Percentiles rank a stretch among this genome's conserved stretches.
phyloP scores from a whole-genome alignment of 1,140 invertebrate genomes.

The Leptestheria dahalacensis region DNA sequence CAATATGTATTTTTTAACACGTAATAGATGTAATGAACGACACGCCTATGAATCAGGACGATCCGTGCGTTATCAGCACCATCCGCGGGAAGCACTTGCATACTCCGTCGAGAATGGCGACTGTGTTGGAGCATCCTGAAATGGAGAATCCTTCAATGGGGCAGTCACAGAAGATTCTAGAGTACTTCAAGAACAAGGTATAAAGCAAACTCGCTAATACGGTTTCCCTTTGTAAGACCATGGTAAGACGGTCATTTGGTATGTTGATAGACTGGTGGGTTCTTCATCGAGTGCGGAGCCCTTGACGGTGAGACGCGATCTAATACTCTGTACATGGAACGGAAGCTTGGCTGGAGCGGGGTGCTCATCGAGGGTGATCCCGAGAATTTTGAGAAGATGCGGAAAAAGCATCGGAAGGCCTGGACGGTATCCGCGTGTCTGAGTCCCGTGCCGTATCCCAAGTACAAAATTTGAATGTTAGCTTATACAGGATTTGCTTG shows the following conservation, averaged over 20 bases:
- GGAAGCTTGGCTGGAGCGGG: constrained; percentile 18
- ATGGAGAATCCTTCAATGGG: constrained; percentile 31
- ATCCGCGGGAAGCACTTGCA: constrained; percentile 21
- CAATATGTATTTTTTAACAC: too few relatives aligned
- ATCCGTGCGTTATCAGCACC: constrained; percentile 21
- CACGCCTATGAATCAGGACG: constrained; percentile 13
- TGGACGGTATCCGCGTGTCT: constrained; percentile 32
- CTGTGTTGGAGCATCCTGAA: constrained; percentile 21
- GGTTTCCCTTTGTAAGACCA: background rate
- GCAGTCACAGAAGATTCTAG: constrained; percentile 28
- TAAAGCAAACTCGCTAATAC: background rate
- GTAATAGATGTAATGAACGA: too few relatives aligned
- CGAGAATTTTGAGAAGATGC: constrained; percentile 32
- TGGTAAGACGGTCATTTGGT: too few relatives aligned
- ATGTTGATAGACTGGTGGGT: constrained; percentile 17
- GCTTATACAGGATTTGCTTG: too few relatives aligned
- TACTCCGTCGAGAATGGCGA: constrained; percentile 16
- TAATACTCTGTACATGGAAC: constrained; percentile 19
- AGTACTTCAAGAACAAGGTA: constrained; percentile 29
- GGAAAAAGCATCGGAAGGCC: constrained; percentile 29
- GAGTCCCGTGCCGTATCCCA: constrained; percentile 28
- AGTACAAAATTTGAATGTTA: background rate
- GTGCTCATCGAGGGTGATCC: constrained; percentile 27
- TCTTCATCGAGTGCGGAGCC: constrained; percentile 20
- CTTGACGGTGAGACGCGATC: constrained; percentile 19